These are phyloP conservation scores for Drepana arcuata DNA, from an alignment of 1,140 invertebrate species.

Conservation along the genomic window DNA sequence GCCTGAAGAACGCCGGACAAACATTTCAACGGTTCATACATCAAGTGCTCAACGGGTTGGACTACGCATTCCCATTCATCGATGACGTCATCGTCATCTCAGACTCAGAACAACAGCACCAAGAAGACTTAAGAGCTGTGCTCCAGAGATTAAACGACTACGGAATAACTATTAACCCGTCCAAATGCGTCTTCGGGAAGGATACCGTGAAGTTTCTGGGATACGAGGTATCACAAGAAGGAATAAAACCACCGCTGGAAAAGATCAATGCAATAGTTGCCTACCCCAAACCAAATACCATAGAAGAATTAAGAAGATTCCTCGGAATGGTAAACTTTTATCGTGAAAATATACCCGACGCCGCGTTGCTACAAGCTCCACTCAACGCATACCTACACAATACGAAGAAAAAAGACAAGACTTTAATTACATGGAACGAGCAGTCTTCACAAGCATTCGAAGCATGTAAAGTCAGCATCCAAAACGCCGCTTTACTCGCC, in stretches of 20 bases:
- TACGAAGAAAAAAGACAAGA: conserved; percentile 2
- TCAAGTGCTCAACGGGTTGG: background rate
- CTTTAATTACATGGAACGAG: background rate
- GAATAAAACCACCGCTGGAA: background rate
- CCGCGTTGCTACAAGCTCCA: background rate
- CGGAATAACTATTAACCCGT: conserved; percentile 6
- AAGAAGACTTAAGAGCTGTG: conserved; percentile 1
- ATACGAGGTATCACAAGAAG: conserved; percentile 2
- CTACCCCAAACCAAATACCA: conserved; percentile 1
- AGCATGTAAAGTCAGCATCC: conserved; percentile 1
- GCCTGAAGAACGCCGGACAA: background rate
- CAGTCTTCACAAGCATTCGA: background rate
- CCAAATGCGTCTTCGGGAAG: conserved; percentile 7
- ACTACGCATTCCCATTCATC: background rate
- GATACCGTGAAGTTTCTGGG: conserved; percentile 5
- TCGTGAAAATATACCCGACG: conserved; percentile 1
- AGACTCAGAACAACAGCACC: background rate
- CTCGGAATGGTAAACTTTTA: conserved; percentile 11
- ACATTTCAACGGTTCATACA: too few relatives aligned
- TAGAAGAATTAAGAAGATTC: conserved; percentile 5
- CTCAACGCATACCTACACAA: conserved; percentile 4
- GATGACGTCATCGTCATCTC: background rate
- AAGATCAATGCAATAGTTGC: conserved; percentile 3
- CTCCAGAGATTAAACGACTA: conserved; percentile 2
- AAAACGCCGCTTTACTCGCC: background rate